Evolutionary conservation across 2,797 vertebrate genomes (phyloP).

Genomic region (Silurus aristotelis): DNA sequence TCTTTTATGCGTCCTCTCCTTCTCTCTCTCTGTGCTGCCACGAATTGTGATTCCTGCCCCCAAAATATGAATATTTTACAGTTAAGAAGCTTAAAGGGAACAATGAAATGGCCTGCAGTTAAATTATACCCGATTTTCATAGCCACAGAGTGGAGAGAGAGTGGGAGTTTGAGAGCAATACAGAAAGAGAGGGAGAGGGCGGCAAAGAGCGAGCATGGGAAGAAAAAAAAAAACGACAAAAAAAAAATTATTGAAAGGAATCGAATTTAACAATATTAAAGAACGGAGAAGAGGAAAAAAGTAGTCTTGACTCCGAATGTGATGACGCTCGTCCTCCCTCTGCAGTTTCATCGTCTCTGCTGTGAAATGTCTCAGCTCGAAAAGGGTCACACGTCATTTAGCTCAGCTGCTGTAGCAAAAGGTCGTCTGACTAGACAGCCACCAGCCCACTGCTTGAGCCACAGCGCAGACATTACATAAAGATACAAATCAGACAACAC

Average conservation of each 20-base stretch:
- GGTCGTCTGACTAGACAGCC: slow-evolving; percentile 29
- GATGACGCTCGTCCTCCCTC: slow-evolving; percentile 48
- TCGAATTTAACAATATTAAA: slow-evolving; percentile 20
- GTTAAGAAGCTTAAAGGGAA: slow-evolving; percentile 81
- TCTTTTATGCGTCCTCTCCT: slow-evolving; percentile 55
- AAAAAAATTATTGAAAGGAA: slow-evolving; percentile 13
- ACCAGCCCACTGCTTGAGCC: slow-evolving; percentile 28
- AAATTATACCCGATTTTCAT: slow-evolving; percentile 76
- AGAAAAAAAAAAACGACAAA: background rate
- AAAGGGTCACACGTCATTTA: slow-evolving; percentile 46
- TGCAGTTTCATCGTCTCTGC: slow-evolving; percentile 47
- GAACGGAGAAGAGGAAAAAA: background rate
- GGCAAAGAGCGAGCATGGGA: slow-evolving; percentile 36
- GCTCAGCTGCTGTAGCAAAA: slow-evolving; percentile 38
- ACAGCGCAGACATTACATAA: slow-evolving; percentile 48
- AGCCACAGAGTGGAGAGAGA: slow-evolving; percentile 65
- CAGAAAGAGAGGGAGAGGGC: slow-evolving; percentile 24
- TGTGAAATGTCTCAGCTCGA: slow-evolving; percentile 43
- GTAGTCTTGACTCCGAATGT: background rate
- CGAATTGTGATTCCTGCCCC: slow-evolving; percentile 69
- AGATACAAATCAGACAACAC: slow-evolving; percentile 39
- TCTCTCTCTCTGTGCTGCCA: slow-evolving; percentile 54
- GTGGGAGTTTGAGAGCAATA: slow-evolving; percentile 27
- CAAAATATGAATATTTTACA: slow-evolving; percentile 82
- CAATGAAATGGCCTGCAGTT: slow-evolving; percentile 78